phyloP scores from a whole-genome alignment of 2,797 vertebrate species.

The Balearica regulorum region DNA sequence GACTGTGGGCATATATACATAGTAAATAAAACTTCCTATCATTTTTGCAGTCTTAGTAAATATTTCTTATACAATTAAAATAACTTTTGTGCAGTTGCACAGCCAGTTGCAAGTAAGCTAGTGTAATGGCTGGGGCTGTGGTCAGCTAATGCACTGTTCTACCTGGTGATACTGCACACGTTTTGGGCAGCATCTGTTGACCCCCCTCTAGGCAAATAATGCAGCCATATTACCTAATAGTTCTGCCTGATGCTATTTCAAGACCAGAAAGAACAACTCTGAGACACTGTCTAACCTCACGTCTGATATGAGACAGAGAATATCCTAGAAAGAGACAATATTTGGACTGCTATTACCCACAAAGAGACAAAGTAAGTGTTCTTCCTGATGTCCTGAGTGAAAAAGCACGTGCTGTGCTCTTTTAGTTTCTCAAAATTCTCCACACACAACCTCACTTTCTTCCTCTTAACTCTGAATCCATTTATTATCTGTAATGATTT shows the following conservation, averaged over 20 bases:
- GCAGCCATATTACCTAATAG: background rate
- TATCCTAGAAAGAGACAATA: background rate
- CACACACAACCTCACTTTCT: background rate
- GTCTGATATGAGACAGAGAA: background rate
- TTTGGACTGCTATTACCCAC: background rate
- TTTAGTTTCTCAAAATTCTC: background rate
- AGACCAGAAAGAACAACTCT: background rate
- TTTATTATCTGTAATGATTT: background rate
- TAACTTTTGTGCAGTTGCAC: background rate
- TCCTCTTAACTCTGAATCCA: background rate
- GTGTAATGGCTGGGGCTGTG: background rate
- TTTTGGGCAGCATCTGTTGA: background rate
- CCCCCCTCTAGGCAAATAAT: background rate
- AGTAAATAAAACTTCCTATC: background rate
- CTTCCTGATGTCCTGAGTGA: background rate
- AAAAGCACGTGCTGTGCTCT: background rate
- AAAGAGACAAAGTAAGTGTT: background rate
- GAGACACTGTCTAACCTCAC: background rate
- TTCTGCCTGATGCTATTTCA: background rate
- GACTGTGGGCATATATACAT: background rate
- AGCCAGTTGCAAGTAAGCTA: background rate
- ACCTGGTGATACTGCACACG: background rate
- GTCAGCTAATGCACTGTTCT: background rate
- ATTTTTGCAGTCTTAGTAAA: background rate
- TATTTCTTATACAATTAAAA: background rate